These are phyloP conservation scores for Sphecodes monilicornis DNA, from an alignment of 2,888 invertebrate species.

Conservation along the genomic window DNA sequence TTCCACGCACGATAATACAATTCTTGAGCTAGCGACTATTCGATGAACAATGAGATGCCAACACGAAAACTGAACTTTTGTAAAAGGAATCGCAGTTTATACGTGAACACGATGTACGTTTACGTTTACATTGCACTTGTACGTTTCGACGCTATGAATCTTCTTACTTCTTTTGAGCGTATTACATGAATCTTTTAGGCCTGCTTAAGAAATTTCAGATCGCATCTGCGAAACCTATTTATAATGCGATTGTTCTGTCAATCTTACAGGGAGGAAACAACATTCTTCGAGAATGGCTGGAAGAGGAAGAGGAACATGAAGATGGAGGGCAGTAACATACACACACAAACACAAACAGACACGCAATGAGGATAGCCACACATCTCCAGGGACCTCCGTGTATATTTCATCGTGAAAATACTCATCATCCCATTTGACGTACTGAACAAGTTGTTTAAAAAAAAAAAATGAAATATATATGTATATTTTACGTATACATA, in stretches of 20 bases:
- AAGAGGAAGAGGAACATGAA: conserved; percentile 67
- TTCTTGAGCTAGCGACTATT: conserved; percentile 14
- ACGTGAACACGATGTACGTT: conserved; percentile 24
- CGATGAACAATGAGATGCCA: conserved; percentile 15
- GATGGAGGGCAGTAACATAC: conserved; percentile 69
- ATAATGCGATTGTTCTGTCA: neutral
- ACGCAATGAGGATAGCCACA: conserved; percentile 56
- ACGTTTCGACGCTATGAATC: conserved; percentile 13
- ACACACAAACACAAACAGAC: neutral
- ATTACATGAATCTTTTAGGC: conserved; percentile 20
- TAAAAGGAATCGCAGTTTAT: conserved; percentile 9
- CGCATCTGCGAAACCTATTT: neutral
- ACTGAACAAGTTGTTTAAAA: conserved; percentile 1
- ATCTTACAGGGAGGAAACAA: conserved; percentile 79
- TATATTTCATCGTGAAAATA: conserved; percentile 53
- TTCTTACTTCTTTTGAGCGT: conserved; percentile 21
- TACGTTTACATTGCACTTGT: conserved; percentile 13
- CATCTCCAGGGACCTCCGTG: conserved; percentile 61
- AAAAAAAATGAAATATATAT: conserved; percentile 47
- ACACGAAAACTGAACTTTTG: conserved; percentile 1
- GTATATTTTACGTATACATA: conserved; percentile 59
- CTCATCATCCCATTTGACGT: conserved; percentile 47
- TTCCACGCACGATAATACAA: conserved; percentile 35
- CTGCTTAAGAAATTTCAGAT: conserved; percentile 25
- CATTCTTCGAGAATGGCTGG: conserved; percentile 80